Evolutionary conservation across 2,797 vertebrate species (phyloP).

Genomic region (Heteromormyrus szaboi): DNA sequence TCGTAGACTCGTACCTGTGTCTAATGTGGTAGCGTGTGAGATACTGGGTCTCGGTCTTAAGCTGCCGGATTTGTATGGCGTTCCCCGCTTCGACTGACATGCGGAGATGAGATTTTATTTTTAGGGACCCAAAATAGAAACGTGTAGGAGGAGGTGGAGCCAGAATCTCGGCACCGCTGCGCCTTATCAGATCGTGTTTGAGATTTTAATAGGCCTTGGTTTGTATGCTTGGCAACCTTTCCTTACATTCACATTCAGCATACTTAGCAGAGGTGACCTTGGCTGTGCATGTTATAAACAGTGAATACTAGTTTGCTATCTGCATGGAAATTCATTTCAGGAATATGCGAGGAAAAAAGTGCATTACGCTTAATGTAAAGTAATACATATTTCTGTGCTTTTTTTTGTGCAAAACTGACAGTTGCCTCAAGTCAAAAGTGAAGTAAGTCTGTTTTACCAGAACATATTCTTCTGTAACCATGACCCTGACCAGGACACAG

Average conservation of each 20-base stretch:
- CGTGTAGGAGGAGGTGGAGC: not conserved
- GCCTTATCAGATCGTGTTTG: not conserved
- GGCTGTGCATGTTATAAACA: not conserved
- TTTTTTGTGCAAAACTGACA: not conserved
- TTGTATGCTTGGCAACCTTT: not conserved
- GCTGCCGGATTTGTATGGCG: not conserved
- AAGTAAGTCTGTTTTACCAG: not conserved
- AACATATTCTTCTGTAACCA: not conserved
- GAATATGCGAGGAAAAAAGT: not conserved
- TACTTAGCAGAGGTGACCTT: not conserved
- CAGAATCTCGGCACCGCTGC: not conserved
- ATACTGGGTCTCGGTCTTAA: not conserved
- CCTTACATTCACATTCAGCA: not conserved
- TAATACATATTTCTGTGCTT: not conserved
- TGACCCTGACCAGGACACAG: not conserved
- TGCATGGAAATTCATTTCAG: not conserved
- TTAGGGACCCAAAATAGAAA: not conserved
- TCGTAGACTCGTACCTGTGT: not conserved
- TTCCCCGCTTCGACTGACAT: not conserved
- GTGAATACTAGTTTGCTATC: not conserved
- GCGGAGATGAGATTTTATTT: not conserved
- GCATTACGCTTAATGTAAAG: not conserved
- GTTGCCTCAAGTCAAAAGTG: not conserved
- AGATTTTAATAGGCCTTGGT: slow-evolving; percentile 3
- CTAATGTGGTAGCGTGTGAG: not conserved